phyloP scores from a whole-genome alignment of 92 coral and sea anemone genomes.

The Siderastrea siderea region DNA sequence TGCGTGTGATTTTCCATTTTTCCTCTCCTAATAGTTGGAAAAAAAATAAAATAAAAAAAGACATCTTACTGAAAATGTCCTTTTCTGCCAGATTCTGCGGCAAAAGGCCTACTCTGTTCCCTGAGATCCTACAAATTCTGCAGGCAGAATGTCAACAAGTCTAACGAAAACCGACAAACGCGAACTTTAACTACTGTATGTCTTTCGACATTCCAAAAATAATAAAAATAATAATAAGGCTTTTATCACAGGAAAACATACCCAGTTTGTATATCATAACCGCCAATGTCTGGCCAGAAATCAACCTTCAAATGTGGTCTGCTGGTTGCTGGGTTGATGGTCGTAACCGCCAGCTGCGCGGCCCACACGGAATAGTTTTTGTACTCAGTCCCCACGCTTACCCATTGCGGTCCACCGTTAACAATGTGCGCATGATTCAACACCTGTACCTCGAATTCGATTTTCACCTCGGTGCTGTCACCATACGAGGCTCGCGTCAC shows the following conservation, averaged over 20 bases:
- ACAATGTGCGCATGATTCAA: conserved; percentile 53
- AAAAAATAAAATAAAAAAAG: too few relatives aligned
- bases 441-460: conserved; percentile 73
- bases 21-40: too few relatives aligned
- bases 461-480: conserved; percentile 26
- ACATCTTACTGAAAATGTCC: too few relatives aligned
- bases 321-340: conserved; percentile 52
- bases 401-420: conserved; percentile 79
- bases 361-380: conserved; percentile 74
- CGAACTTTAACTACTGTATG: too few relatives aligned
- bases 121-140: too few relatives aligned
- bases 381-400: conserved; percentile 80
- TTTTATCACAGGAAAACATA: neutral
- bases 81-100: too few relatives aligned
- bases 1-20: too few relatives aligned
- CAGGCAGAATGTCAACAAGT: too few relatives aligned
- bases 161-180: too few relatives aligned
- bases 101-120: too few relatives aligned
- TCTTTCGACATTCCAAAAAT: too few relatives aligned
- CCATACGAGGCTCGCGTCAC: conserved; percentile 46
- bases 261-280: conserved; percentile 24
- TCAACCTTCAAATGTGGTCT: conserved; percentile 65
- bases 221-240: too few relatives aligned
- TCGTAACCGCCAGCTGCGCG: conserved; percentile 63
- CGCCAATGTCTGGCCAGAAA: neutral